Percentiles rank a stretch among this genome's conserved stretches.
These are phyloP conservation scores for Polymixis lichenea DNA, from an alignment of 2,888 invertebrate genomes.

Conservation along the genomic window DNA sequence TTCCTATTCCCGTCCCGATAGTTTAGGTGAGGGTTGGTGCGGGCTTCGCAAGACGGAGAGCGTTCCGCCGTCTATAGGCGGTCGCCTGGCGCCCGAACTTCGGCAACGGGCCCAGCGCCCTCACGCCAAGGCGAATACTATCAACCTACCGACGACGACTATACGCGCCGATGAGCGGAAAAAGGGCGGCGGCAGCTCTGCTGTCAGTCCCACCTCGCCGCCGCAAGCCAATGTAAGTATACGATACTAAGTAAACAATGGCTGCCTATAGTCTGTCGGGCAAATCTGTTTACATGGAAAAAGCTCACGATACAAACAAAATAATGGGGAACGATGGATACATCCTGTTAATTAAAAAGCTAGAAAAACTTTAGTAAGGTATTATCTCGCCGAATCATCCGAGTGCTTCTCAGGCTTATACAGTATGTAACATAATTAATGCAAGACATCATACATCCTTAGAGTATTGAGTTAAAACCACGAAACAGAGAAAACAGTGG, in stretches of 20 bases:
- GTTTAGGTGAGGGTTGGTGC: slow-evolving; percentile 83
- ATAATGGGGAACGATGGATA: background rate
- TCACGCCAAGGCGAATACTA: slow-evolving; percentile 90
- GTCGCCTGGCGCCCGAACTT: slow-evolving; percentile 80
- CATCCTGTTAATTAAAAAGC: background rate
- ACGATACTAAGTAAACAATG: background rate
- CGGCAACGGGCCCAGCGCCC: slow-evolving; percentile 83
- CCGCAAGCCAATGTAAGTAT: slow-evolving; percentile 86
- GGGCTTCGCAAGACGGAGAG: slow-evolving; percentile 87
- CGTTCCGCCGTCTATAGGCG: slow-evolving; percentile 84
- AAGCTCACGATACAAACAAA: background rate
- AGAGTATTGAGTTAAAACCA: no score
- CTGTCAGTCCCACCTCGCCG: slow-evolving; percentile 84
- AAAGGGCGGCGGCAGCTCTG: slow-evolving; percentile 73
- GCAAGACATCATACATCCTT: no score
- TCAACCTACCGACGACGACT: slow-evolving; percentile 90
- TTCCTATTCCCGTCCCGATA: slow-evolving; percentile 82
- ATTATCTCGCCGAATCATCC: background rate
- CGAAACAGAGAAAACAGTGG: no score
- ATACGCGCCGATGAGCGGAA: slow-evolving; percentile 79
- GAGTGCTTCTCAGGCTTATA: background rate
- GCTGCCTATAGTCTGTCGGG: slow-evolving; percentile 8
- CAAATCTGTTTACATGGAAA: slow-evolving; percentile 41
- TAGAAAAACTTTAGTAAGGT: background rate
- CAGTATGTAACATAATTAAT: no score